Conservation (phyloP, 2,888 invertebrate species). For the Hypomecis punctinalis region DNA sequence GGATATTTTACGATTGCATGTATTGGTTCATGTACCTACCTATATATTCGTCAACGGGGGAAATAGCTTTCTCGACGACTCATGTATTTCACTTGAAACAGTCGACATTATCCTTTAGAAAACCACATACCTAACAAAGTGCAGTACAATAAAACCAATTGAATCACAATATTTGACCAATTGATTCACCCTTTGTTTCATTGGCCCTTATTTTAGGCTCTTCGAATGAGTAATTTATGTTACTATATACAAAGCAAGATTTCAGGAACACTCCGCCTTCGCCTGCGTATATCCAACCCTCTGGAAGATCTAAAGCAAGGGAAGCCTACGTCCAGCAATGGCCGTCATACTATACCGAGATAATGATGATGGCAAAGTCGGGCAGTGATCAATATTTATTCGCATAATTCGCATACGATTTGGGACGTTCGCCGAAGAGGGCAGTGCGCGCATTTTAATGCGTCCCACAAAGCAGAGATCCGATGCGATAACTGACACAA, state of each 20-base stretch:
- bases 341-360: no score
- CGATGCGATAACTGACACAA: slow-evolving; percentile 76
- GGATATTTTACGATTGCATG: not conserved
- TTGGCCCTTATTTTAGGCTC: not conserved
- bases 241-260: no score
- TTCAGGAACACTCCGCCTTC: no score
- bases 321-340: no score
- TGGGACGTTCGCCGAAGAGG: slow-evolving; percentile 74
- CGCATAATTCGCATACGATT: slow-evolving; percentile 72
- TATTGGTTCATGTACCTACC: not conserved
- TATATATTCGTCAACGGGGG: not conserved
- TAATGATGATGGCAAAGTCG: slow-evolving; percentile 44
- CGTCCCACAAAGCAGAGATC: slow-evolving; percentile 75
- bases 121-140: slow-evolving; percentile 6
- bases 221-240: slow-evolving; percentile 59
- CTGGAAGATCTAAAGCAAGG: no score
- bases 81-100: slow-evolving; percentile 8
- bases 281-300: no score
- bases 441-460: slow-evolving; percentile 72
- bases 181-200: not conserved
- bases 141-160: slow-evolving; percentile 4
- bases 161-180: slow-evolving; percentile 7
- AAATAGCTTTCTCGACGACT: not conserved
- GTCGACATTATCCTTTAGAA: slow-evolving; percentile 1
- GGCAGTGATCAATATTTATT: slow-evolving; percentile 57